Percentiles rank a stretch among this genome's conserved stretches.
Evolutionary conservation across 2,797 vertebrate genomes (phyloP).

Genomic region (Pangasius djambal): DNA sequence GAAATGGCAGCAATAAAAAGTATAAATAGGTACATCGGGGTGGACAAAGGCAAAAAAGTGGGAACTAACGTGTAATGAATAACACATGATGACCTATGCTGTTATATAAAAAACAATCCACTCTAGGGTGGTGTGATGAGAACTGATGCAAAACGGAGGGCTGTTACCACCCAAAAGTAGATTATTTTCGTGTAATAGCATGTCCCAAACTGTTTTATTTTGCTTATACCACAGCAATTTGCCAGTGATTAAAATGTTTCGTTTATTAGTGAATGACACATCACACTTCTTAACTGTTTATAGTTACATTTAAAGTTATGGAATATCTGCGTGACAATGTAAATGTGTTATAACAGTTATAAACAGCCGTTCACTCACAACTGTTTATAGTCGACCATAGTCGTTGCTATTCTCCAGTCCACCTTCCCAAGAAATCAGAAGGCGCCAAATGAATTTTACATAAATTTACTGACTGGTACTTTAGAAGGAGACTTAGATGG

Average conservation of each 20-base stretch:
- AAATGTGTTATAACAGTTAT: not conserved
- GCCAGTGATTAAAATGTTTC: not conserved
- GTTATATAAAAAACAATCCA: not conserved
- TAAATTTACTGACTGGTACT: not conserved
- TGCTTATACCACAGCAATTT: not conserved
- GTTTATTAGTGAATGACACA: not conserved
- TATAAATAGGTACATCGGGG: not conserved
- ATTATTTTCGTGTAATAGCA: not conserved
- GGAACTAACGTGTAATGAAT: not conserved
- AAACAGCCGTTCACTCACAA: not conserved
- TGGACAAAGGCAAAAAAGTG: not conserved
- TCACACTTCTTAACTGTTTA: not conserved
- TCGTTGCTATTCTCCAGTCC: not conserved
- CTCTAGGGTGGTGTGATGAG: not conserved
- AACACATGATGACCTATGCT: not conserved
- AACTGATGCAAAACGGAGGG: not conserved
- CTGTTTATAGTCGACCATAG: not conserved
- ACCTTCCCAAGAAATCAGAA: not conserved
- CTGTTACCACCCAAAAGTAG: not conserved
- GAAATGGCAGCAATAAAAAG: not conserved
- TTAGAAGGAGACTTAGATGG: not conserved
- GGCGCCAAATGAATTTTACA: not conserved
- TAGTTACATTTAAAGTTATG: not conserved
- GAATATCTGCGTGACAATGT: not conserved
- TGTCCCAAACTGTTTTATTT: not conserved